These are phyloP conservation scores for Nebria brevicollis DNA, from an alignment of 2,888 invertebrate species.

Conservation along the genomic window DNA sequence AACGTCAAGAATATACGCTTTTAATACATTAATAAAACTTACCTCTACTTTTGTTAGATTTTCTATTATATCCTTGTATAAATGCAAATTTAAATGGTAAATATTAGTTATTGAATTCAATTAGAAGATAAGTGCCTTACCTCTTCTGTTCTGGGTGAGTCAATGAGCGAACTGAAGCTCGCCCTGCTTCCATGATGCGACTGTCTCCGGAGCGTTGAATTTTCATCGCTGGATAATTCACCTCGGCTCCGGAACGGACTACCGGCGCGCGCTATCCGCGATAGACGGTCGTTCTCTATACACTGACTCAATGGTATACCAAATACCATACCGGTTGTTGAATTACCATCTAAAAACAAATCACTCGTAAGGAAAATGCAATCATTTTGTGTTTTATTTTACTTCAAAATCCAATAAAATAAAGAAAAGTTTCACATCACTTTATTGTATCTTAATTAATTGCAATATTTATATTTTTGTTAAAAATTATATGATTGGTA, in stretches of 20 bases:
- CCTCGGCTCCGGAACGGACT: conserved; percentile 54
- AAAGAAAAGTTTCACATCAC: not conserved
- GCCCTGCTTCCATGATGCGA: conserved; percentile 68
- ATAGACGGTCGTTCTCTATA: conserved; percentile 79
- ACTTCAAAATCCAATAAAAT: not conserved
- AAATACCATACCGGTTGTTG: conserved; percentile 76
- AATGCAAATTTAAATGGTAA: not conserved
- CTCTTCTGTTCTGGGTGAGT: conserved; percentile 66
- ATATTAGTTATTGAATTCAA: not conserved
- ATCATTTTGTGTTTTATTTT: too few relatives aligned
- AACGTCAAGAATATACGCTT: not conserved
- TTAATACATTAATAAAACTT: not conserved
- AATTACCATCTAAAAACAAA: conserved; percentile 58
- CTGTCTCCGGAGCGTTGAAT: conserved; percentile 58
- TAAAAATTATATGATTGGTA: too few relatives aligned
- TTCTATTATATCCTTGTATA: conserved; percentile 30
- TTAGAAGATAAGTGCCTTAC: conserved; percentile 63
- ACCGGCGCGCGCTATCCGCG: conserved; percentile 61
- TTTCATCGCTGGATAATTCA: conserved; percentile 59
- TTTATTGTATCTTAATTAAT: too few relatives aligned
- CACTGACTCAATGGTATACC: conserved; percentile 87
- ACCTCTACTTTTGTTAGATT: conserved; percentile 38
- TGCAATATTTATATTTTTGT: too few relatives aligned
- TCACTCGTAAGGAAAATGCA: too few relatives aligned
- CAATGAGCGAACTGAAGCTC: conserved; percentile 78